Evolutionary conservation across 2,888 invertebrate species (phyloP), one percentile per base, ranked within the genome.

Genomic region (Euzophera pinguis): DNA sequence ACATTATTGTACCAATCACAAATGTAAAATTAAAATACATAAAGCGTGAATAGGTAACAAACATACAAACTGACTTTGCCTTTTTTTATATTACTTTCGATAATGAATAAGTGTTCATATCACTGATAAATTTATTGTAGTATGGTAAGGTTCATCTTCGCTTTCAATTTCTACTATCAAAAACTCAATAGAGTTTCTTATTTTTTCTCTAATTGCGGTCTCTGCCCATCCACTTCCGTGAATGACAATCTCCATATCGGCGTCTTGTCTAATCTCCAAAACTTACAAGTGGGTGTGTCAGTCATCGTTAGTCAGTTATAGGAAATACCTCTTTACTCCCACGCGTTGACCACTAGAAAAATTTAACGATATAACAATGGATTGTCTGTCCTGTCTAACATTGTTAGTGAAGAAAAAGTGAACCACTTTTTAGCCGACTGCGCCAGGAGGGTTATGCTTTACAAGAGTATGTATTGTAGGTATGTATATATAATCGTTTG

Each of bases 261-360:
- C 62, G 56, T 61, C 59, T 64, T 58, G 58, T 69, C 62, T 54
- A 56, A 58, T 64, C 62, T 61, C 62, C 62, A 62, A 69, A 69
- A 65, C 62, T 64, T 54, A 54, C 58, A 63, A 64, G 69, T 71
- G 69, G 73, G 72, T 61, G 71, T 74, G 72, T 72, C 74, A 73
- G 64, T 68, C 74, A 74, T 74, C 73, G 68, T 74, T 75, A 71
- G 63, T 65, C 67, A 69, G 62, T 63, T 62, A 62, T 63, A 62
- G 65, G 58, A 69, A 69, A 70, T 64, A 67, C 67, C 67, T 63
- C 63, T 50, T 69, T 63, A 60, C 65, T 71, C 71, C 72, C 62
- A 67, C 68, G 59, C 65, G 62, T 60, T 29, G 64, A 67, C 62
- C 67, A 65, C 58, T 39, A 45, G 34, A 45, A 34, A 45, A 62